Evolutionary conservation across 2,797 vertebrate species (phyloP).

Genomic region (Molossus alvarezi): DNA sequence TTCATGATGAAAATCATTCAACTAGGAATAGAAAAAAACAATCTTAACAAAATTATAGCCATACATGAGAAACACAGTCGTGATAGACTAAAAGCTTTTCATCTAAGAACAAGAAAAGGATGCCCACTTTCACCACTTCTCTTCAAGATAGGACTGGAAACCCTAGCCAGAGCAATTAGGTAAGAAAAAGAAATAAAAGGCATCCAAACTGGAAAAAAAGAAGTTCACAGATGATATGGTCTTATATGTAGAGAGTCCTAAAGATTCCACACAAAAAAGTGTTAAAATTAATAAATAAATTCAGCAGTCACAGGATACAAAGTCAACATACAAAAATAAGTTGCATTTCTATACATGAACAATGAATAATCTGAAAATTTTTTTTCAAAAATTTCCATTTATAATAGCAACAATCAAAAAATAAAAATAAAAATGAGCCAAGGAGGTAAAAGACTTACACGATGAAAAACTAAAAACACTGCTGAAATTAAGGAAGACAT

Average conservation of each 20-base stretch:
- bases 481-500: too few species aligned
- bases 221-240: neutral
- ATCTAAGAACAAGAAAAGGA: neutral
- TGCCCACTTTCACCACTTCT: neutral
- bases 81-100: neutral
- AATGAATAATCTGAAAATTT: neutral
- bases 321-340: neutral
- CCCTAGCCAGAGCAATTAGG: neutral
- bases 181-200: slow-evolving; percentile 6
- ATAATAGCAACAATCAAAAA: too few species aligned
- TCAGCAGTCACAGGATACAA: too few species aligned
- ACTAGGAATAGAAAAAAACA: neutral
- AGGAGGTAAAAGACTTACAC: too few species aligned
- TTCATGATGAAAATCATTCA: neutral
- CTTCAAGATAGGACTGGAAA: neutral
- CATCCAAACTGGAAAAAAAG: neutral
- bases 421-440: too few species aligned
- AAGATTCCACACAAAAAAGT: neutral
- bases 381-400: too few species aligned
- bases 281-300: neutral
- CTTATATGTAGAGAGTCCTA: neutral
- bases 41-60: neutral
- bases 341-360: neutral
- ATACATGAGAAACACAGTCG: neutral
- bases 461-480: too few species aligned